These are phyloP conservation scores for Oxyteleia sp. DNA, from an alignment of 2,888 invertebrate species.

Conservation along the genomic window DNA sequence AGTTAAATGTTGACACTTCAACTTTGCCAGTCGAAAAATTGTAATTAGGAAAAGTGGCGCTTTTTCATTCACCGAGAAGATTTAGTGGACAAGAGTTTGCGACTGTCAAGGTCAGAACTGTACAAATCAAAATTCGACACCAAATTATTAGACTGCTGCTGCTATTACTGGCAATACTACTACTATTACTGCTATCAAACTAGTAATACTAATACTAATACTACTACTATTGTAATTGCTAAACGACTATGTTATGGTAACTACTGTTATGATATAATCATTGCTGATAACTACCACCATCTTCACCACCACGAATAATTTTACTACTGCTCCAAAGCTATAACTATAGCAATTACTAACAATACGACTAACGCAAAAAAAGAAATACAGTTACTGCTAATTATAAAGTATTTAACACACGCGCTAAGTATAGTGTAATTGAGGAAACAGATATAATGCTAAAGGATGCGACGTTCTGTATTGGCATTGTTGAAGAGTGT, in stretches of 20 bases:
- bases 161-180: slow-evolving; percentile 65
- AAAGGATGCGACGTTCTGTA: slow-evolving; percentile 50
- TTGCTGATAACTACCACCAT: slow-evolving; percentile 78
- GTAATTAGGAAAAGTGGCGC: slow-evolving; percentile 21
- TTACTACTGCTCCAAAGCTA: slow-evolving; percentile 76
- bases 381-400: slow-evolving; percentile 70
- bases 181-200: slow-evolving; percentile 66
- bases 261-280: slow-evolving; percentile 71
- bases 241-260: slow-evolving; percentile 64
- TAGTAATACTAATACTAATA: slow-evolving; percentile 68
- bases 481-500: slow-evolving; percentile 45
- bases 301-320: slow-evolving; percentile 79
- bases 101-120: slow-evolving; percentile 55
- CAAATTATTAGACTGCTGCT: slow-evolving; percentile 66
- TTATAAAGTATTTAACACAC: slow-evolving; percentile 65
- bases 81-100: slow-evolving; percentile 31
- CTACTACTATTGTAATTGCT: slow-evolving; percentile 73
- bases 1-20: slow-evolving; percentile 24
- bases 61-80: slow-evolving; percentile 26
- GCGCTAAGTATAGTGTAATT: slow-evolving; percentile 44
- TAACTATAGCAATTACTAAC: slow-evolving; percentile 75
- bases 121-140: neutral
- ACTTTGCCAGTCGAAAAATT: slow-evolving; percentile 30
- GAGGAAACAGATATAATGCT: slow-evolving; percentile 28
- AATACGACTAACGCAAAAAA: slow-evolving; percentile 75